Conservation (phyloP, 2,113 vertebrate species). For the Phalacrocorax carbo region DNA sequence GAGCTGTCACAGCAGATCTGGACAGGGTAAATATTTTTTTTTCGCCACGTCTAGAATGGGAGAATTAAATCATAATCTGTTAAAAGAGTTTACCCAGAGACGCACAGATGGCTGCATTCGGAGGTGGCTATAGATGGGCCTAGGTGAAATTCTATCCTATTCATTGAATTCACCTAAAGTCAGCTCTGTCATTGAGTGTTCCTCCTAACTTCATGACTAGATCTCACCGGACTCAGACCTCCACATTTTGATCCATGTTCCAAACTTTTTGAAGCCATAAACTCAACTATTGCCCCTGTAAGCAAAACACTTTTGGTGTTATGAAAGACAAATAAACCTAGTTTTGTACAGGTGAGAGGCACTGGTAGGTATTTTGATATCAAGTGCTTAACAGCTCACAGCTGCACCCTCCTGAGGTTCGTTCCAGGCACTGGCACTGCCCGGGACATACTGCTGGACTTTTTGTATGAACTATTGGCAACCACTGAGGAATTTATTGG, state of each 20-base stretch:
- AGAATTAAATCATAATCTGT: background rate
- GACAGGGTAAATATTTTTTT: background rate
- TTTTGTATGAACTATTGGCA: background rate
- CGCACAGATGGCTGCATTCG: background rate
- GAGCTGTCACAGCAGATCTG: background rate
- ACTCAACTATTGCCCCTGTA: background rate
- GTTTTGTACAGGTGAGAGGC: background rate
- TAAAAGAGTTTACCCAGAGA: background rate
- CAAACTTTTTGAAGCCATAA: background rate
- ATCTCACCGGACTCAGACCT: background rate
- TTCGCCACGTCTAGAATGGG: background rate
- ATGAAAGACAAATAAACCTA: background rate
- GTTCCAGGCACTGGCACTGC: background rate
- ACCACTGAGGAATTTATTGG: background rate
- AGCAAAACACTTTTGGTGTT: background rate
- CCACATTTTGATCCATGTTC: background rate
- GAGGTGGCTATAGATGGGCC: background rate
- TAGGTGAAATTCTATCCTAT: background rate
- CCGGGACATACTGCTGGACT: background rate
- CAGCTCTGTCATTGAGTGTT: rapidly evolving
- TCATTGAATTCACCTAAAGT: background rate
- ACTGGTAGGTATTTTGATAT: background rate
- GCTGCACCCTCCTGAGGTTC: background rate
- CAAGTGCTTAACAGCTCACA: background rate
- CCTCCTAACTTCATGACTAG: background rate